phyloP scores from a whole-genome alignment of 2,113 vertebrate species.

The Petaurus breviceps region DNA sequence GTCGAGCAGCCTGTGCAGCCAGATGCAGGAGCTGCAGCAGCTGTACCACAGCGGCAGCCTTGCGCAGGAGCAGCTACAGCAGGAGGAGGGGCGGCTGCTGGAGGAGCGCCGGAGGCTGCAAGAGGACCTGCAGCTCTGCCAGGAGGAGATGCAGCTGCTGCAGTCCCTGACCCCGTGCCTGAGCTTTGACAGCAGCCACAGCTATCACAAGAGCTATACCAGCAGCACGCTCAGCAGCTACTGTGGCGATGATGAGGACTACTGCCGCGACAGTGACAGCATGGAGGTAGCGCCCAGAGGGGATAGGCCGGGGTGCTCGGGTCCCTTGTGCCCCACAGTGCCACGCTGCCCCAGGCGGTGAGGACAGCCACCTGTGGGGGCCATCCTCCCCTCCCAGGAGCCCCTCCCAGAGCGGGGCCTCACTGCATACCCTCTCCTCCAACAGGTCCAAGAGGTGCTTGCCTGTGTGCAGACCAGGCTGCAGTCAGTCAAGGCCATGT shows the following conservation, averaged over 20 bases:
- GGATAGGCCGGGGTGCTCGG: neutral
- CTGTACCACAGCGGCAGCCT: slow-evolving; percentile 83
- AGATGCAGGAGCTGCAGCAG: slow-evolving; percentile 82
- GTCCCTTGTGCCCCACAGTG: neutral
- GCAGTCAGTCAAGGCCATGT: slow-evolving; percentile 73
- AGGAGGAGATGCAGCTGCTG: slow-evolving; percentile 86
- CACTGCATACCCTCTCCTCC: neutral
- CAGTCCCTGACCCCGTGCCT: slow-evolving; percentile 67
- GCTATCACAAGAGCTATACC: neutral
- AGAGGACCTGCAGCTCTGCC: slow-evolving; percentile 87
- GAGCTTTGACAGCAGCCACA: slow-evolving; percentile 37
- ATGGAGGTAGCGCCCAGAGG: slow-evolving; percentile 61
- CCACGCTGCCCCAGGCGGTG: neutral
- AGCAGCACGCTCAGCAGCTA: slow-evolving; percentile 3
- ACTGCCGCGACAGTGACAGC: neutral
- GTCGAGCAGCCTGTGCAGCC: slow-evolving; percentile 34
- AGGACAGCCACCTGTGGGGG: neutral
- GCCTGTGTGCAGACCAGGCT: slow-evolving; percentile 68
- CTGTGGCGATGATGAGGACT: neutral
- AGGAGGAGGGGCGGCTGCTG: slow-evolving; percentile 85
- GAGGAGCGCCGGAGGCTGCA: slow-evolving; percentile 84
- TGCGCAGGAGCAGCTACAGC: slow-evolving; percentile 83
- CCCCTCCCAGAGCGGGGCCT: neutral
- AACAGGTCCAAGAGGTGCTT: slow-evolving; percentile 60
- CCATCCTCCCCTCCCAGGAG: too few species aligned